These are phyloP conservation scores for Plebejus melissa DNA, from an alignment of 2,888 invertebrate genomes.

Conservation along the genomic window DNA sequence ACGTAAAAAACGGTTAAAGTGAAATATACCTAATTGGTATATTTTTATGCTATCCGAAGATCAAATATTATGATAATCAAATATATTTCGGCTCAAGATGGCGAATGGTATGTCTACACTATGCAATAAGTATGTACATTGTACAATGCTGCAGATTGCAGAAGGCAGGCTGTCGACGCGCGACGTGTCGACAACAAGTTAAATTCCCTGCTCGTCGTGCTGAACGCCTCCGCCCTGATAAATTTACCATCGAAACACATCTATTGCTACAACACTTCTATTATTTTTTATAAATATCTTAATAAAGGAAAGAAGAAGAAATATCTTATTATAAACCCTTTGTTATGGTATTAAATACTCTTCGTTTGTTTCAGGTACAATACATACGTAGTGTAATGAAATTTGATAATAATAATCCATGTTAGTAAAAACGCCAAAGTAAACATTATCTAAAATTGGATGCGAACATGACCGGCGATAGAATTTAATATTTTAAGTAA, in stretches of 20 bases:
- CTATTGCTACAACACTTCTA: background rate
- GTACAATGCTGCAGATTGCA: background rate
- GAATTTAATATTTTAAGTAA: constrained; percentile 10
- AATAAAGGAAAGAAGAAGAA: no score
- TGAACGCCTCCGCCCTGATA: background rate
- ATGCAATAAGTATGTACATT: background rate
- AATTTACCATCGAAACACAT: background rate
- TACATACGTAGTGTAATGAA: background rate
- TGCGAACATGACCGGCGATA: background rate
- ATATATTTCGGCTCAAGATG: no score
- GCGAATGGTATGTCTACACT: background rate
- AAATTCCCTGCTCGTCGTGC: background rate
- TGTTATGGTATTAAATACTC: background rate
- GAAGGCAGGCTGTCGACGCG: background rate
- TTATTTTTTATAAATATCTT: background rate
- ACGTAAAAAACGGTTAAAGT: no score
- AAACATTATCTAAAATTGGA: background rate
- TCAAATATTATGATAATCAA: no score
- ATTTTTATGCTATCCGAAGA: no score
- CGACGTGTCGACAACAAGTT: background rate
- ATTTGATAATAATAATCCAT: background rate
- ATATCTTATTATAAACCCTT: no score
- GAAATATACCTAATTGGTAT: no score
- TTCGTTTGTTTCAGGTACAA: constrained; percentile 29
- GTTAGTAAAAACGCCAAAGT: background rate